A percentile compares a stretch with the other conserved stretches of the same genome.
These are phyloP conservation scores for Drosophila acutilabella DNA, from an alignment of 2,888 invertebrate genomes.

Conservation along the genomic window DNA sequence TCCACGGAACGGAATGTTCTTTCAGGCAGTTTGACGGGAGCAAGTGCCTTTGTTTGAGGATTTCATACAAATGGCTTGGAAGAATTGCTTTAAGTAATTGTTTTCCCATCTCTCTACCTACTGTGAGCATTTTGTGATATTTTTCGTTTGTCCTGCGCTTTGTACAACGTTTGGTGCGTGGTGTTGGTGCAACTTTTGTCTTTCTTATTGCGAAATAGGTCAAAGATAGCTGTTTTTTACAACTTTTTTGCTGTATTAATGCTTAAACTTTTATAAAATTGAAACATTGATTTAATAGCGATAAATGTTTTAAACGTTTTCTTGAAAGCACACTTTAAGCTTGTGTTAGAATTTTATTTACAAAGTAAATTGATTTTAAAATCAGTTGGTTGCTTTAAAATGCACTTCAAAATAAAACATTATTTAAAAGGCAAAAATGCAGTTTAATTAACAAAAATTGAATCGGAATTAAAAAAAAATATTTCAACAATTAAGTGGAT, in stretches of 20 bases:
- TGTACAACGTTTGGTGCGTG: constrained; percentile 5
- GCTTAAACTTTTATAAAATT: neutral
- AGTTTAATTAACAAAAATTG: too few species aligned
- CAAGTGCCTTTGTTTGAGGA: constrained; percentile 83
- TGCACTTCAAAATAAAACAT: too few species aligned
- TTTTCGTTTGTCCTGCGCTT: constrained; percentile 20
- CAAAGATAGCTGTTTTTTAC: constrained; percentile 7
- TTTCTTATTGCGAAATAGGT: constrained; percentile 9
- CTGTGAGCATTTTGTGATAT: constrained; percentile 44
- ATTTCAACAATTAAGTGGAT: too few species aligned
- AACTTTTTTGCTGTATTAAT: constrained; percentile 7
- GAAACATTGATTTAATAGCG: neutral
- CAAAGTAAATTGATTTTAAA: neutral
- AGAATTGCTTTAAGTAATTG: constrained; percentile 79
- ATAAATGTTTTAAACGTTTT: neutral
- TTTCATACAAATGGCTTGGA: constrained; percentile 81
- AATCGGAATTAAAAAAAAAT: too few species aligned
- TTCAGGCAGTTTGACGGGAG: constrained; percentile 53
- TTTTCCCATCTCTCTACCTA: constrained; percentile 60
- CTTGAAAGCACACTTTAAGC: neutral
- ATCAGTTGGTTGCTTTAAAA: neutral
- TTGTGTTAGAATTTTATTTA: neutral
- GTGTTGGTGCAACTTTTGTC: constrained; percentile 11
- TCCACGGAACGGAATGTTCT: constrained; percentile 55
- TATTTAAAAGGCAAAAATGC: too few species aligned